Conservation (phyloP, 2,888 invertebrate genomes). For the Digitonthophagus gazella region DNA sequence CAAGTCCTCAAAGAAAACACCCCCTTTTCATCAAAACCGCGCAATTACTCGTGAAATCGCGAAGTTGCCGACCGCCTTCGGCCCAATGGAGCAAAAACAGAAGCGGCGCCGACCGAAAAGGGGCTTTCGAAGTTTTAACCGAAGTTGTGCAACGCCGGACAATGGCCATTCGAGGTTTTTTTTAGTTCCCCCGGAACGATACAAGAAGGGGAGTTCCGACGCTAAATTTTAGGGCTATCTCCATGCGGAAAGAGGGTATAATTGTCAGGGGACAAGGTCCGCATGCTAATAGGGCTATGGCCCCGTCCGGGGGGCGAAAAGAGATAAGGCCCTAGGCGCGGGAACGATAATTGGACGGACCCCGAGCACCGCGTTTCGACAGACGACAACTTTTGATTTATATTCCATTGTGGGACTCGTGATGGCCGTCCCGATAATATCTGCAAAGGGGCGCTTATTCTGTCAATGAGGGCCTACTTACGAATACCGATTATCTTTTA, state of each 20-base stretch:
- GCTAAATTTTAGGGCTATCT: not conserved
- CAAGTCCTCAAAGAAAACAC: not conserved
- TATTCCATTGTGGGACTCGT: conserved; percentile 3
- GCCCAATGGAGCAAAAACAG: not conserved
- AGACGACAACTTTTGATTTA: conserved; percentile 17
- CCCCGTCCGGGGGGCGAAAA: conserved; percentile 1
- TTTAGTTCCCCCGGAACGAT: not conserved
- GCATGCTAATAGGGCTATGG: conserved; percentile 3
- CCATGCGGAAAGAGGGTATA: conserved; percentile 2
- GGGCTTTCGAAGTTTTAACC: conserved; percentile 2
- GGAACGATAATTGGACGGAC: conserved; percentile 8
- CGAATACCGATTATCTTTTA: too few species aligned
- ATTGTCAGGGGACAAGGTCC: conserved; percentile 11
- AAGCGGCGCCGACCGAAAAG: conserved; percentile 6
- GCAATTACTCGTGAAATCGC: not conserved
- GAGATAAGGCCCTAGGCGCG: conserved; percentile 6
- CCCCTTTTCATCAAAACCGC: not conserved
- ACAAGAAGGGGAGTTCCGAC: not conserved
- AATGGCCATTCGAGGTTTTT: conserved; percentile 5
- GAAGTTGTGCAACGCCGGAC: conserved; percentile 4
- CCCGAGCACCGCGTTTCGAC: conserved; percentile 10
- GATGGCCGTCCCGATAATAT: not conserved
- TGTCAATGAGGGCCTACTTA: too few species aligned
- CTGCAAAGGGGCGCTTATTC: not conserved
- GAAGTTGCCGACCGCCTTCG: not conserved